A percentile compares a stretch with the other conserved stretches of the same genome.
Conservation (phyloP, 2,113 vertebrate species). For the Dasypus novemcinctus region DNA sequence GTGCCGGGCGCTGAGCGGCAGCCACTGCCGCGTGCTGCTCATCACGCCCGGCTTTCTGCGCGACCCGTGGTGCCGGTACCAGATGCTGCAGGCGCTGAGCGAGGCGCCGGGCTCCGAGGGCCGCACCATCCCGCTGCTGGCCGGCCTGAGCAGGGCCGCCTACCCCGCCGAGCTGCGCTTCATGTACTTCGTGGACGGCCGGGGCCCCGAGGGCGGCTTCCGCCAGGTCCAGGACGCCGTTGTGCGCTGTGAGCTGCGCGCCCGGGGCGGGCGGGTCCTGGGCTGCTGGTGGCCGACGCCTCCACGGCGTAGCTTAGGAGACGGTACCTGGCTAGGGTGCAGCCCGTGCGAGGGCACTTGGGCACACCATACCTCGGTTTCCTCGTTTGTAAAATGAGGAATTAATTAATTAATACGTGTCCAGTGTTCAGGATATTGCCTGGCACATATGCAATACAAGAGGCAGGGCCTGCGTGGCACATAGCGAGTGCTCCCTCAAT, state of each 20-base stretch:
- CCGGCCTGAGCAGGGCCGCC: conserved; percentile 81
- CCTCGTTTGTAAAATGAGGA: neutral
- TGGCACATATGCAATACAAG: neutral
- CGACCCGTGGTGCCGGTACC: conserved; percentile 91
- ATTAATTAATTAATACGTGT: neutral
- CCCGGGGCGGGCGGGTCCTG: too few species aligned
- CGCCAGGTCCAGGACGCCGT: conserved; percentile 83
- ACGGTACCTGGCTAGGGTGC: too few species aligned
- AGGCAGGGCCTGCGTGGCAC: neutral
- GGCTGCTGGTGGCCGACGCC: too few species aligned
- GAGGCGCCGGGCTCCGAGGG: conserved; percentile 86
- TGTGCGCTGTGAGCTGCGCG: conserved; percentile 87
- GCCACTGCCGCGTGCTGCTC: conserved; percentile 90
- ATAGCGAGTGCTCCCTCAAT: neutral
- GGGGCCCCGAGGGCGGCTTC: conserved; percentile 80
- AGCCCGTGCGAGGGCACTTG: neutral
- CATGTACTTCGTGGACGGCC: conserved; percentile 86
- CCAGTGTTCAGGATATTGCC: neutral
- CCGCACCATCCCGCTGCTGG: conserved; percentile 88
- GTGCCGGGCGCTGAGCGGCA: conserved; percentile 85
- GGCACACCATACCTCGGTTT: neutral
- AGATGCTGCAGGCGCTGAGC: conserved; percentile 91
- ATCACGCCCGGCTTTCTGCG: conserved; percentile 88
- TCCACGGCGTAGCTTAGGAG: neutral
- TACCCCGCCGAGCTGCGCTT: conserved; percentile 89